Conservation (phyloP, 2,888 invertebrate genomes). For the Scrobipalpa costella region DNA sequence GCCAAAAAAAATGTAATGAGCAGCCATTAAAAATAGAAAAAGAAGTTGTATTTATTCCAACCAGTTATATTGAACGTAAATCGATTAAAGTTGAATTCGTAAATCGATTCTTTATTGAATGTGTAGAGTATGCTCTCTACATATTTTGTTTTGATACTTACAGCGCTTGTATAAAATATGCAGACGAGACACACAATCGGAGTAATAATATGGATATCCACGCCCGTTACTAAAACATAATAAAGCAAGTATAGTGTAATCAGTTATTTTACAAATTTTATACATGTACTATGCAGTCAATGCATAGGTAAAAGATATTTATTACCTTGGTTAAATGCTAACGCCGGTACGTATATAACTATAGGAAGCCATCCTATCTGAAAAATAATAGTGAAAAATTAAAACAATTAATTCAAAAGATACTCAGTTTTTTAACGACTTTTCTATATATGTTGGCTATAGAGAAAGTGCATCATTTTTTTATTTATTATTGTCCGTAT, state of each 20-base stretch:
- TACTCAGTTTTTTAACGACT: no score
- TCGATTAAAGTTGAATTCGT: not conserved
- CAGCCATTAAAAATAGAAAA: not conserved
- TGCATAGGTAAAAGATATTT: constrained; percentile 16
- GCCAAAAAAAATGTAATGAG: not conserved
- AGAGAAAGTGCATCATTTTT: no score
- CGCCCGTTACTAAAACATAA: constrained; percentile 87
- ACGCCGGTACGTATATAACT: constrained; percentile 88
- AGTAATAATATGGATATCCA: constrained; percentile 90
- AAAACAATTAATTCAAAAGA: not conserved
- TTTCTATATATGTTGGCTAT: no score
- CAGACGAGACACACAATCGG: constrained; percentile 91
- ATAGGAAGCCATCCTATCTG: constrained; percentile 90
- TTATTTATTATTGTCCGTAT: no score
- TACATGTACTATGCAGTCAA: not conserved
- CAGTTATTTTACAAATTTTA: not conserved
- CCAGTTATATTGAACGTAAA: not conserved
- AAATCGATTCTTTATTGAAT: not conserved
- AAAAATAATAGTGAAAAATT: constrained; percentile 46
- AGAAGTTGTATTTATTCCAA: not conserved
- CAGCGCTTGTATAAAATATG: constrained; percentile 92
- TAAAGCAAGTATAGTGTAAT: not conserved
- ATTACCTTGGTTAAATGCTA: constrained; percentile 90
- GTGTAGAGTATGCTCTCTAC: not conserved
- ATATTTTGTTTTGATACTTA: constrained; percentile 68